These are phyloP conservation scores for Ondatra zibethicus DNA, from an alignment of 2,113 vertebrate genomes.

Conservation along the genomic window DNA sequence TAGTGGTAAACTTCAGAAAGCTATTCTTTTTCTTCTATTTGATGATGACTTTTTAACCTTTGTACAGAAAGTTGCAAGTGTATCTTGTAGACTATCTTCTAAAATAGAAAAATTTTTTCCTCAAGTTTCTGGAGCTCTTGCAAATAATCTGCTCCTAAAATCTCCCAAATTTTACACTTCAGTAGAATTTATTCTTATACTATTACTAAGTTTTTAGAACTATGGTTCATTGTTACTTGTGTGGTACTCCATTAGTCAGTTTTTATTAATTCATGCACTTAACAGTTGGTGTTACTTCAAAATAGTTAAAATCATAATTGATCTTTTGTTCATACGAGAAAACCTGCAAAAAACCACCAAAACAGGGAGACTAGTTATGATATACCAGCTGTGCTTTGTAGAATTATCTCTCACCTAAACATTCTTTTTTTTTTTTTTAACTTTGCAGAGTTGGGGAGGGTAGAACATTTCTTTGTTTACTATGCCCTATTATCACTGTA, in stretches of 20 bases:
- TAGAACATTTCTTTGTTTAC: slow-evolving; percentile 73
- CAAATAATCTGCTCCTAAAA: slow-evolving; percentile 47
- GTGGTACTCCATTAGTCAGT: slow-evolving; percentile 51
- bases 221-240: slow-evolving; percentile 60
- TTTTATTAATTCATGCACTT: slow-evolving; percentile 49
- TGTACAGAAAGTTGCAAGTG: slow-evolving; percentile 17
- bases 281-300: slow-evolving; percentile 33
- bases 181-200: slow-evolving; percentile 56
- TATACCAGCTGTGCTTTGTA: slow-evolving; percentile 21
- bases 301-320: slow-evolving; percentile 56
- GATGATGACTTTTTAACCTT: slow-evolving; percentile 47
- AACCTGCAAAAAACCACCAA: background rate
- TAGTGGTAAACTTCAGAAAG: slow-evolving; percentile 47
- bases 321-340: background rate
- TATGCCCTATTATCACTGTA: slow-evolving; percentile 78
- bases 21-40: slow-evolving; percentile 42
- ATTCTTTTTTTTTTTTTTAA: background rate
- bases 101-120: slow-evolving; percentile 43
- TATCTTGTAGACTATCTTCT: slow-evolving; percentile 40
- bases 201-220: slow-evolving; percentile 48
- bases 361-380: slow-evolving; percentile 39
- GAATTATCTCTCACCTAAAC: slow-evolving; percentile 8
- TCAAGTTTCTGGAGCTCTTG: slow-evolving; percentile 29
- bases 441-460: slow-evolving; percentile 7
- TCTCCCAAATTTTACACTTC: slow-evolving; percentile 25